Evolutionary conservation across 2,888 invertebrate genomes (phyloP).

Genomic region (Tetranychus piercei): DNA sequence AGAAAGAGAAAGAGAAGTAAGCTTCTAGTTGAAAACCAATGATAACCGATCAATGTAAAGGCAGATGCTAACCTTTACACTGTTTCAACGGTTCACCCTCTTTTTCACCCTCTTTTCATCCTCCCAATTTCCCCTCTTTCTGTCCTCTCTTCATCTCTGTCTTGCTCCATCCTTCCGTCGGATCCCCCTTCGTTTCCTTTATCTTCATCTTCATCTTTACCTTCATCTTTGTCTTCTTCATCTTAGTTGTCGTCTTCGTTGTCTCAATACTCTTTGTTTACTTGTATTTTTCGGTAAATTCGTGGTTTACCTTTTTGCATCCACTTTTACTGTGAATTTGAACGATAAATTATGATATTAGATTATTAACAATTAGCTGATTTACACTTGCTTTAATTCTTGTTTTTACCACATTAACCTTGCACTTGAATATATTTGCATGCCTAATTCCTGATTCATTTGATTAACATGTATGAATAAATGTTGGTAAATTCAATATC

Average conservation of each 20-base stretch:
- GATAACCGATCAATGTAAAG: not conserved
- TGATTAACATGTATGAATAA: no score
- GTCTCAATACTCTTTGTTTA: no score
- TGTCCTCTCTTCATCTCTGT: not conserved
- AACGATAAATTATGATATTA: no score
- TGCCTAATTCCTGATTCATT: no score
- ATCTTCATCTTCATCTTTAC: not conserved
- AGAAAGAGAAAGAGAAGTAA: not conserved
- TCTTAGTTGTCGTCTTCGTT: not conserved
- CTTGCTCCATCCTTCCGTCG: slow-evolving; percentile 7
- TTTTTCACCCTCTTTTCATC: not conserved
- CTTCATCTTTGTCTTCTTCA: not conserved
- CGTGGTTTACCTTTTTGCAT: not conserved
- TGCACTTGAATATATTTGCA: no score
- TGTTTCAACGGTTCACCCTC: not conserved
- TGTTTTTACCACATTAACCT: no score
- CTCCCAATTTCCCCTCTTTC: slow-evolving; percentile 6
- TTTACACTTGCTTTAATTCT: no score
- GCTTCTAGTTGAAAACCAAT: not conserved
- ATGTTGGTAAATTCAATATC: no score
- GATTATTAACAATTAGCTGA: no score
- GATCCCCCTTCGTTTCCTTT: not conserved
- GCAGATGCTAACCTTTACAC: not conserved
- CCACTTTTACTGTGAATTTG: not conserved
- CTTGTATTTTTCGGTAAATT: no score